Conservation (phyloP, 2,113 vertebrate genomes). For the Elachura formosa region DNA sequence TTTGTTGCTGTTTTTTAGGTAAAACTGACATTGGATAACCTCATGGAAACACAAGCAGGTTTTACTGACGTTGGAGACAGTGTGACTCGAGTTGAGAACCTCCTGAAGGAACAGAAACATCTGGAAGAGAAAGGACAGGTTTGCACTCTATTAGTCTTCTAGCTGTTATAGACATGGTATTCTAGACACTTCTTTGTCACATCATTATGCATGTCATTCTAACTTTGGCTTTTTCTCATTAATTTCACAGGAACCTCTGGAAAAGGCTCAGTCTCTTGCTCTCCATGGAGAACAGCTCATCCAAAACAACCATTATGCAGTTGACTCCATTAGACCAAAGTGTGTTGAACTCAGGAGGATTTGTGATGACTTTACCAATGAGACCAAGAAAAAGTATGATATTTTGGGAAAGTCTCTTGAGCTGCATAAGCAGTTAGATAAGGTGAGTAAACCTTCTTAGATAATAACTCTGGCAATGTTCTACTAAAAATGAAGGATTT, state of each 20-base stretch:
- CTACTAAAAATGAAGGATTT: background rate
- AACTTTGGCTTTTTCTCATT: background rate
- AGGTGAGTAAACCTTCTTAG: conserved; percentile 71
- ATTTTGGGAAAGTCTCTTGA: conserved; percentile 86
- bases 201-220: background rate
- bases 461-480: background rate
- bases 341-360: conserved; percentile 89
- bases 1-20: conserved; percentile 65
- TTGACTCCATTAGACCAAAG: conserved; percentile 89
- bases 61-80: conserved; percentile 80
- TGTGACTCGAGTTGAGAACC: conserved; percentile 76
- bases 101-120: conserved; percentile 81
- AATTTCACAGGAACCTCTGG: conserved; percentile 76
- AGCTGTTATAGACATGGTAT: background rate
- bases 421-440: conserved; percentile 84
- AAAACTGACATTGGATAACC: conserved; percentile 79
- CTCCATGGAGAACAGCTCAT: conserved; percentile 89
- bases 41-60: conserved; percentile 75
- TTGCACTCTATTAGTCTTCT: background rate
- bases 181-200: background rate
- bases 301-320: conserved; percentile 90
- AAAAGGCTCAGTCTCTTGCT: conserved; percentile 87
- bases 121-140: conserved; percentile 88
- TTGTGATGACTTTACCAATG: conserved; percentile 90
- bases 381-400: conserved; percentile 85